These are phyloP conservation scores for Zootermopsis nevadensis DNA, from an alignment of 2,888 invertebrate genomes.

Conservation along the genomic window DNA sequence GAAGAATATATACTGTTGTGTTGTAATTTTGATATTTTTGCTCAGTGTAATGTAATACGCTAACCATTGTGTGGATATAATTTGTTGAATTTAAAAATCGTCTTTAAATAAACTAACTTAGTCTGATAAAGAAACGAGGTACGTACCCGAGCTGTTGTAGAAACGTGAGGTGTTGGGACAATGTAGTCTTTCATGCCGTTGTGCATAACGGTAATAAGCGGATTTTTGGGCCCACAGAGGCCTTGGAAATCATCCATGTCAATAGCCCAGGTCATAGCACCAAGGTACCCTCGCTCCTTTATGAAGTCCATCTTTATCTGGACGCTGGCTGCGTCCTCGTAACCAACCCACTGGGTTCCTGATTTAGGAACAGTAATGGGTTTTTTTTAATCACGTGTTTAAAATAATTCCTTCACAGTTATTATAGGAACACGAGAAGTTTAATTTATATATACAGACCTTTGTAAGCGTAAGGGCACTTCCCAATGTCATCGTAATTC, in stretches of 20 bases:
- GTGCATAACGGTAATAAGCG: slow-evolving; percentile 78
- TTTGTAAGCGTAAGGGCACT: slow-evolving; percentile 87
- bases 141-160: slow-evolving; percentile 75
- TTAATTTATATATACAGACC: slow-evolving; percentile 64
- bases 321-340: slow-evolving; percentile 83
- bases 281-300: slow-evolving; percentile 82
- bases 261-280: slow-evolving; percentile 93
- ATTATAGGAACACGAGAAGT: too few relatives aligned
- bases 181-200: slow-evolving; percentile 74
- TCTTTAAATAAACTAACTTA: too few relatives aligned
- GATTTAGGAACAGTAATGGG: background rate
- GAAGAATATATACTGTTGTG: too few relatives aligned
- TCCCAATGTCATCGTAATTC: slow-evolving; percentile 85
- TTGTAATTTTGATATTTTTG: too few relatives aligned
- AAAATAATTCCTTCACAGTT: background rate
- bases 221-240: slow-evolving; percentile 81
- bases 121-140: background rate
- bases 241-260: slow-evolving; percentile 93
- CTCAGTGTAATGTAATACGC: too few relatives aligned
- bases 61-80: too few relatives aligned
- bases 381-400: background rate
- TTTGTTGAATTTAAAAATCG: too few relatives aligned
- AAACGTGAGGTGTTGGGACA: slow-evolving; percentile 68
- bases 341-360: slow-evolving; percentile 80
- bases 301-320: slow-evolving; percentile 93